Conservation (phyloP, 2,113 vertebrate genomes). For the Spea multiplicata region DNA sequence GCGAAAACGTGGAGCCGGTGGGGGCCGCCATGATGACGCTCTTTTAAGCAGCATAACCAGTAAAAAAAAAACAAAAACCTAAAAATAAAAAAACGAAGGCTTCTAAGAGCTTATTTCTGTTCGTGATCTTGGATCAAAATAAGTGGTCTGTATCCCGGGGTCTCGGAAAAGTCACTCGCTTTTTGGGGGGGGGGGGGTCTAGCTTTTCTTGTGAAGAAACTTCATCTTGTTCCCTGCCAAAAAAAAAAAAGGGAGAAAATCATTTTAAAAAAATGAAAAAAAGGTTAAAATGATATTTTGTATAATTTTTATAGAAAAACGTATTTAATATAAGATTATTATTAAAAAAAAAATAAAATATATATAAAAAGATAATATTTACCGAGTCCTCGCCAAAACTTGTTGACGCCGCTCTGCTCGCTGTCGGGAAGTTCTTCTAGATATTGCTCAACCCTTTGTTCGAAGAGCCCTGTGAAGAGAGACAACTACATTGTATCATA, state of each 20-base stretch:
- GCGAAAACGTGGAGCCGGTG: background rate
- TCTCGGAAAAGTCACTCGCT: conserved; percentile 39
- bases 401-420: conserved; percentile 97
- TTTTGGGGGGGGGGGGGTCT: conserved; percentile 44
- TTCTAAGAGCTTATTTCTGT: background rate
- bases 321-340: no score
- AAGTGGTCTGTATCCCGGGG: fast-evolving
- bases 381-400: conserved; percentile 95
- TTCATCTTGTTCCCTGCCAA: conserved; percentile 94
- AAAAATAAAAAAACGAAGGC: background rate
- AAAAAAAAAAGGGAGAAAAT: conserved; percentile 13
- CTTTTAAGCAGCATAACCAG: conserved; percentile 26
- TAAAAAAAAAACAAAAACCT: no score
- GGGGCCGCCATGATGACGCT: background rate
- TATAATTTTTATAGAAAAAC: no score
- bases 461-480: conserved; percentile 81
- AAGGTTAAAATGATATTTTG: no score
- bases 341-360: no score
- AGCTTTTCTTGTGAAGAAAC: conserved; percentile 99
- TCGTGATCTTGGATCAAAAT: background rate
- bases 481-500: background rate
- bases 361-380: conserved; percentile 57
- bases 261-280: no score
- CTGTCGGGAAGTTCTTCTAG: conserved; percentile 95
- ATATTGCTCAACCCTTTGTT: conserved; percentile 94